Evolutionary conservation across 2,797 vertebrate genomes (phyloP), one percentile per base, ranked within the genome.

Genomic region (Coluber constrictor): DNA sequence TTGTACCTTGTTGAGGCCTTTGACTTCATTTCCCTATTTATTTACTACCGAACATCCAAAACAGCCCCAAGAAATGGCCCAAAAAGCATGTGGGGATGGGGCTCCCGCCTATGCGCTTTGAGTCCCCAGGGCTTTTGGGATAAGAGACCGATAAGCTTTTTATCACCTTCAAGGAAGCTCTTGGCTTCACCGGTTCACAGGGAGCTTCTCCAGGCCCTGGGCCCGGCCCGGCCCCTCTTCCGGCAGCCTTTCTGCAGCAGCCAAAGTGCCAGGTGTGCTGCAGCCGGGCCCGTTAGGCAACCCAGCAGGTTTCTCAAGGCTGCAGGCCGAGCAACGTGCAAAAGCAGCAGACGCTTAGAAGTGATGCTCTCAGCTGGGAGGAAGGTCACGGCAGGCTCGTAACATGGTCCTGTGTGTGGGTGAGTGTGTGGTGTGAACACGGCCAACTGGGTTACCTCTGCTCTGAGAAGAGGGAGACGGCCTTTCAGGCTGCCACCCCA

Each of bases 171-270:
- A n/a, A 32, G 63, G 27, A 4, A 27, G 13, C 63, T 1, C n/a
- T 0, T 0, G 63, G 63, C 29, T n/a, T 66, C 29, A 13, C 29
- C 5, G 63, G 4, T 4, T 56, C 29, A 12, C 1, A 66, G 66
- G 13, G 29, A 70, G 29, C 0, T 2, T 16, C 63, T 70, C 63
- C 13, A 0, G 23, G 0, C 10, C 3, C 10, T 27, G 61, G 3
- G 25, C 61, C 25, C 0, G 3, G 25, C 61, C 25, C 0, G 60
- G 8, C 12, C 29, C 13, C 9, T 11, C 63, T 16, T 60, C 63
- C 12, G 0, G 29, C 29, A 70, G 63, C 63, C 0, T 70, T 32
- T n/a, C 63, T 70, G 63, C 32, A 43, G 3, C 18, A 79, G 8
- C 32, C 1, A 1, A 23, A 79, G 32, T 4, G 32, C 66, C 66